phyloP scores from a whole-genome alignment of 1,140 invertebrate genomes.

The Ptiloglossa arizonensis region DNA sequence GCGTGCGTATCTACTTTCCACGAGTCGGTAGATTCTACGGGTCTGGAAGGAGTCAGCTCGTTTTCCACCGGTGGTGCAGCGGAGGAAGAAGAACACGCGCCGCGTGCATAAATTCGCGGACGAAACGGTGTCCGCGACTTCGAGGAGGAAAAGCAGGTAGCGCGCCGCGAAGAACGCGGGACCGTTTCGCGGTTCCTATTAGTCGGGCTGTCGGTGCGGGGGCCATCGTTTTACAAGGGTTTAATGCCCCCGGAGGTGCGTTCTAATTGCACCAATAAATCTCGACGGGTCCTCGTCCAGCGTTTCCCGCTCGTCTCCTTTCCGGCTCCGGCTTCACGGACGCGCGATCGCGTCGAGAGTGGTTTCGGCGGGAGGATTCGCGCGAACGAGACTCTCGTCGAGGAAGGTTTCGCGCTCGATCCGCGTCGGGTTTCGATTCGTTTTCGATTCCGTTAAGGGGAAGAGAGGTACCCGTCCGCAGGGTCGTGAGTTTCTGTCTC shows the following conservation, averaged over 20 bases:
- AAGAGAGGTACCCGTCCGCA: not conserved
- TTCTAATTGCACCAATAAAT: constrained; percentile 81
- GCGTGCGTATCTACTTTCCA: too few species aligned
- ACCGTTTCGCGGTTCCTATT: constrained; percentile 63
- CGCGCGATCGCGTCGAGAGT: not conserved
- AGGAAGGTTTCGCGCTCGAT: too few species aligned
- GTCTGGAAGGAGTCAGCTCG: not conserved
- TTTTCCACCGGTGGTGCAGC: not conserved
- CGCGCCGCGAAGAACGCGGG: constrained; percentile 23
- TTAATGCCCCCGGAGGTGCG: constrained; percentile 80
- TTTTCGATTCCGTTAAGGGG: too few species aligned
- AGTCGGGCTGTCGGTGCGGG: constrained; percentile 73
- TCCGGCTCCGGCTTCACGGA: constrained; percentile 6
- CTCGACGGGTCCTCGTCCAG: constrained; percentile 68
- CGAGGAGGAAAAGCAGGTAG: constrained; percentile 30
- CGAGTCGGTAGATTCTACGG: too few species aligned
- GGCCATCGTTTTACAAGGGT: constrained; percentile 79
- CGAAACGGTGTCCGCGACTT: constrained; percentile 10
- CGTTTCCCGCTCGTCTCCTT: constrained; percentile 21
- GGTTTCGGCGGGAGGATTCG: too few species aligned
- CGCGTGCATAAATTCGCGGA: constrained; percentile 8
- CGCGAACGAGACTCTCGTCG: too few species aligned
- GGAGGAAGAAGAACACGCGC: not conserved
- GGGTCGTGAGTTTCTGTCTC: too few species aligned
- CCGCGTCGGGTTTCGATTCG: too few species aligned